phyloP scores from a whole-genome alignment of 92 coral and sea anemone genomes.

The Plumapathes pennacea region DNA sequence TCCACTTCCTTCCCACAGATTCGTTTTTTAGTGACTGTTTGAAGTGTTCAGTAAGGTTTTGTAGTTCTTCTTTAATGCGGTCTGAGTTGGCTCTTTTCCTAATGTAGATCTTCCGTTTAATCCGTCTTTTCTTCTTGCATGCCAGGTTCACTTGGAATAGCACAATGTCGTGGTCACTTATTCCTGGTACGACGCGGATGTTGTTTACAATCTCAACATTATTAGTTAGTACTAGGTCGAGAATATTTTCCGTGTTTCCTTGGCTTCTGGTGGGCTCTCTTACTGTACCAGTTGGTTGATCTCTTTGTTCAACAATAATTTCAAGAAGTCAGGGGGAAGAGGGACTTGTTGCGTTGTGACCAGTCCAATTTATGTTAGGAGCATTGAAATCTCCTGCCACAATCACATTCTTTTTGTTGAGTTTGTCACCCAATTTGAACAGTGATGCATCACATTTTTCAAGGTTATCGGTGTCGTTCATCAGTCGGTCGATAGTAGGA shows the following conservation, averaged over 20 bases:
- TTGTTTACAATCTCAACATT: conserved; percentile 9
- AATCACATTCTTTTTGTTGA: conserved; percentile 27
- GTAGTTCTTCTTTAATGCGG: conserved; percentile 37
- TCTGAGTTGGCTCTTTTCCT: conserved; percentile 19
- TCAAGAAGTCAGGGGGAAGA: conserved; percentile 30
- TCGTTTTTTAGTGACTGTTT: no score
- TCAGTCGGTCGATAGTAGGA: conserved; percentile 52
- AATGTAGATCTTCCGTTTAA: conserved; percentile 52
- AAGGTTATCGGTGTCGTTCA: conserved; percentile 6
- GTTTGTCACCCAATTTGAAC: conserved; percentile 16
- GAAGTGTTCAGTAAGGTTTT: no score
- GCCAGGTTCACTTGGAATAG: conserved; percentile 23
- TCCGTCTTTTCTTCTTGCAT: conserved; percentile 30
- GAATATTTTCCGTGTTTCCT: conserved; percentile 18
- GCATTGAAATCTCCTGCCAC: conserved; percentile 60
- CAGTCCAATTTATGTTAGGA: conserved; percentile 32
- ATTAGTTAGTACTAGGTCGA: conserved; percentile 40
- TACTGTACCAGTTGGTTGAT: conserved; percentile 30
- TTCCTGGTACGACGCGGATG: conserved; percentile 38
- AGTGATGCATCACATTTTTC: conserved; percentile 29
- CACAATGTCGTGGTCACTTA: conserved; percentile 54
- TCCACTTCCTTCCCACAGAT: no score
- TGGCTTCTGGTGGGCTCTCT: conserved; percentile 20
- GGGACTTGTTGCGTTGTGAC: background rate
- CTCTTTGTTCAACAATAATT: conserved; percentile 32